Base-by-base conservation (phyloP, 2,797 vertebrate species). In the Mus minutoides region DNA sequence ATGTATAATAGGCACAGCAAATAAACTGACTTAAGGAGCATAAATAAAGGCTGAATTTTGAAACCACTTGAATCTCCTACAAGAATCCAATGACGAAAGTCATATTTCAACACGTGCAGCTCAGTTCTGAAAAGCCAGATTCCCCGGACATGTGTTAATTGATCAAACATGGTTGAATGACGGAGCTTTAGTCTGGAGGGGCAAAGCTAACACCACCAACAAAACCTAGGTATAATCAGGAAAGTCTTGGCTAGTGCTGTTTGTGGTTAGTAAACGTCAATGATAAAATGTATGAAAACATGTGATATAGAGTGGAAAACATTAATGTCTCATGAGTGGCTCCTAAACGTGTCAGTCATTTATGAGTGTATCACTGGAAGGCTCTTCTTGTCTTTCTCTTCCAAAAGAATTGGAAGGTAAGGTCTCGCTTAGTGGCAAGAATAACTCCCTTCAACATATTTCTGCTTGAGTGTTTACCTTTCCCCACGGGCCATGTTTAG, bases 21-120 rank as follows among this genome's bases (percentile, higher is more conserved):
- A 96, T 94, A 96, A 90, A 92, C 64, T 34, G 29, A 14, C 12
- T 96, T 92, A 62, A 93, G 4, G 90, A 64, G 40, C 8, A 84
- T 64, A 96, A 97, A 94, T 56, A 89, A 94, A 97, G 73, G 58
- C 82, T 92, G 64, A 71, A 92, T 96, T 97, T 91, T 21, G 31
- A 97, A 97, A 96, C 49, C 46, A 67, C n/a, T 95, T 93, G 69
- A 96, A 80, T 96, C 58, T 58, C 34, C 90, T 90, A 83, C 26
- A 97, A 95, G 87, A 97, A 83, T 94, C 71, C 88, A 93, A n/a
- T 92, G 96, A 93, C 4, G 24, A 96, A 96, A 91, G 88, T 92
- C 69, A 16, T 69, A 82, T 96, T 96, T 97, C 94, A 94, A 92
- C 93, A 96, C 29, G 2, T 54, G 75, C 67, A 88, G 49, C 69